Evolutionary conservation across 2,113 vertebrate species (phyloP).

Genomic region (Eudyptes chrysolophus): DNA sequence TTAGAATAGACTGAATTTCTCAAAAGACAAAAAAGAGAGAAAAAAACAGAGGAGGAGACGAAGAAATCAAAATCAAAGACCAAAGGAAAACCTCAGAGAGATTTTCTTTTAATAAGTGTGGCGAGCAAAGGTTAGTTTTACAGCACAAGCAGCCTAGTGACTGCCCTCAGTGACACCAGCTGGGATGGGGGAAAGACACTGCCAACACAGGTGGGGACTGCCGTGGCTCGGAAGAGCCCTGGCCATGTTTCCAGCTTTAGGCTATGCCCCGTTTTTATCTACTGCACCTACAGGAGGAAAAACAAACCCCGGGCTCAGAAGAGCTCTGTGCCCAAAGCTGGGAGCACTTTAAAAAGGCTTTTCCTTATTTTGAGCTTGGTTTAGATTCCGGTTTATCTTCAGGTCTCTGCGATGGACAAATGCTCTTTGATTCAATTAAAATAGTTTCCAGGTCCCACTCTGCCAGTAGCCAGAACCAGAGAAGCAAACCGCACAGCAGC

Average conservation of each 20-base stretch:
- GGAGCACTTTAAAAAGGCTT: not conserved
- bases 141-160: fast-evolving
- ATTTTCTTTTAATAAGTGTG: not conserved
- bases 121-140: not conserved
- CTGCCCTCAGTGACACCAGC: not conserved
- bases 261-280: not conserved
- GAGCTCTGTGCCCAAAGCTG: not conserved
- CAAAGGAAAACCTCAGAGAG: not conserved
- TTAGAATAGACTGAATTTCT: not conserved
- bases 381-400: not conserved
- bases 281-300: fast-evolving
- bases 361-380: not conserved
- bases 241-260: not conserved
- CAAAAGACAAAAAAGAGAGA: not conserved
- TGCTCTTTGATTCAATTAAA: not conserved
- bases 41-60: not conserved
- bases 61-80: not conserved
- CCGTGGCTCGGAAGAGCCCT: fast-evolving
- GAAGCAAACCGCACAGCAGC: fast-evolving
- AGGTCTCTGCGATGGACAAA: not conserved
- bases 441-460: not conserved
- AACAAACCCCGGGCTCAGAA: not conserved
- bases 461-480: not conserved
- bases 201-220: not conserved
- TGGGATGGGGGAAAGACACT: not conserved